Percentiles rank a stretch among this genome's conserved stretches.
Conservation (phyloP, 2,888 invertebrate species). For the Drosophila maculinotata region DNA sequence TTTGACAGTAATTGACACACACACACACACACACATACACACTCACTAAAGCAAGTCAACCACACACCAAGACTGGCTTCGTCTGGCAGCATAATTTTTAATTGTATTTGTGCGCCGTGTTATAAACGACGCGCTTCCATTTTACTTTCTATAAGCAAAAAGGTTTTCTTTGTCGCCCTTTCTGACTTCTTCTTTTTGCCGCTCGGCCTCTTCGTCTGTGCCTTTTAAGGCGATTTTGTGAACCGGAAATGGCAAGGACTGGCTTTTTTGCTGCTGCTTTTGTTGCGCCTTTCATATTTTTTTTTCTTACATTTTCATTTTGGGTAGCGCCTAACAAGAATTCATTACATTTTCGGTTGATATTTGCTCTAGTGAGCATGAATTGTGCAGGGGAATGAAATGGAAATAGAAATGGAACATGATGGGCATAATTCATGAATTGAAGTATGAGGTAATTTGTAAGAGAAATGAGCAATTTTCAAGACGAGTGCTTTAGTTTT, state of each 20-base stretch:
- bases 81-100: slow-evolving; percentile 69
- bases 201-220: slow-evolving; percentile 2
- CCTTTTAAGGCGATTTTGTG: slow-evolving; percentile 39
- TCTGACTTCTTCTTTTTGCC: slow-evolving; percentile 3
- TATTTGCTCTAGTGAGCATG: slow-evolving; percentile 46
- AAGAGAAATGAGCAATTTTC: slow-evolving; percentile 38
- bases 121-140: slow-evolving; percentile 52
- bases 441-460: slow-evolving; percentile 40
- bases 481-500: slow-evolving; percentile 27
- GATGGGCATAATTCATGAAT: slow-evolving; percentile 44
- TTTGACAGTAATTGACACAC: slow-evolving; percentile 56
- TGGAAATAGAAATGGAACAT: slow-evolving; percentile 29
- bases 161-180: slow-evolving; percentile 38
- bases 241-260: slow-evolving; percentile 47
- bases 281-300: slow-evolving; percentile 41
- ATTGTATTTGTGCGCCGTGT: slow-evolving; percentile 69
- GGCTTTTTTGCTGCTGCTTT: slow-evolving; percentile 16
- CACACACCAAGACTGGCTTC: slow-evolving; percentile 14
- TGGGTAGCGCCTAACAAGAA: slow-evolving; percentile 37
- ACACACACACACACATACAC: slow-evolving; percentile 16
- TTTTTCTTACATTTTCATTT: slow-evolving; percentile 7
- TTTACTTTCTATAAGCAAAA: slow-evolving; percentile 35
- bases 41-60: slow-evolving; percentile 6
- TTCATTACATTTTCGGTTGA: slow-evolving; percentile 48
- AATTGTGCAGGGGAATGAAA: slow-evolving; percentile 8